Conservation (phyloP, 2,797 vertebrate genomes). For the Poeciliopsis paucimaculata region DNA sequence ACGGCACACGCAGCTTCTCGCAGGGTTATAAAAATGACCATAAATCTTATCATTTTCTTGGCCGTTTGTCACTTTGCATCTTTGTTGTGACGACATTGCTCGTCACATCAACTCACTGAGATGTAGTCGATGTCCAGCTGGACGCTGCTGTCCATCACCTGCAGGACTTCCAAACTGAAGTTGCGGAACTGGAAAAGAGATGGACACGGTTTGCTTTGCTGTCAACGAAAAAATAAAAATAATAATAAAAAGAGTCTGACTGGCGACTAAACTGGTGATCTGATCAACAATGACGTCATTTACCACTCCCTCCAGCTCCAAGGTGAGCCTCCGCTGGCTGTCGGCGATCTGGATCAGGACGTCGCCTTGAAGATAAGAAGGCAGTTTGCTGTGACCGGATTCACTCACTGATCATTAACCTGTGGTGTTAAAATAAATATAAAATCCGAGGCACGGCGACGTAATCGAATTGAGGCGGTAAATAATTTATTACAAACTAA, state of each 20-base stretch:
- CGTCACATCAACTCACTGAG: slow-evolving; percentile 73
- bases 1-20: neutral
- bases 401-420: neutral
- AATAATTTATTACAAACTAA: neutral
- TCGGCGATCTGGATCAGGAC: slow-evolving; percentile 91
- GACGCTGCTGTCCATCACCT: slow-evolving; percentile 90
- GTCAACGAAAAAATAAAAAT: neutral
- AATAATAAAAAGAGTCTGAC: neutral
- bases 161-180: slow-evolving; percentile 88
- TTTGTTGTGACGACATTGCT: neutral
- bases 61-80: neutral
- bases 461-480: neutral
- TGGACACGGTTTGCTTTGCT: neutral
- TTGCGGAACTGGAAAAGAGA: slow-evolving; percentile 83
- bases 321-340: slow-evolving; percentile 85
- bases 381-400: neutral
- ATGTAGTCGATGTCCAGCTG: slow-evolving; percentile 90
- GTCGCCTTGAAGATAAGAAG: slow-evolving; percentile 80
- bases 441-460: neutral
- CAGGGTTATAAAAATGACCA: neutral
- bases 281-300: slow-evolving; percentile 55
- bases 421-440: neutral
- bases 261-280: neutral
- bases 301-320: slow-evolving; percentile 89
- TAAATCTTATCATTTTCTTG: neutral